Base-by-base conservation (phyloP, 2,888 invertebrate species). In the Fragum whitleyi region DNA sequence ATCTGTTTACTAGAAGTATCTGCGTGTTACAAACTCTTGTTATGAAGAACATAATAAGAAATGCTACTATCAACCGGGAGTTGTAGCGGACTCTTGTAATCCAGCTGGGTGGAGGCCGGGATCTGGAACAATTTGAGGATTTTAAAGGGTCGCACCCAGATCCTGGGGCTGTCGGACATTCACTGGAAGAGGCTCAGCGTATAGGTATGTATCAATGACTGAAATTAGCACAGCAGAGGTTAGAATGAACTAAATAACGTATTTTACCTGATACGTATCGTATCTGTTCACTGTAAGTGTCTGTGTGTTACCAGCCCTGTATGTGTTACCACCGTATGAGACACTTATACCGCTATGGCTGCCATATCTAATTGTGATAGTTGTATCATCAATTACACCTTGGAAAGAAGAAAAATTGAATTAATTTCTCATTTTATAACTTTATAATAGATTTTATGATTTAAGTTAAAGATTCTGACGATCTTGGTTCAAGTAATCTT, bases 81-180 rank as follows among this genome's bases (percentile, higher is more conserved):
- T 96, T 88, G 96, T 97, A 97, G 98, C 98, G 96, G 93, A 95
- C 97, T 97, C 97, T 97, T 98, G 98, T 98, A 98, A 98, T 97
- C 97, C 96, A 96, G 97, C 97, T 96, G 95, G 97, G 96, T 96
- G 97, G 97, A 97, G 96, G 97, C 97, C 96, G 95, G 97, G 95
- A 95, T 94, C 95, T 96, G 95, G 98, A 96, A 97, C 97, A 97
- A 96, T 96, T 96, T 97, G 97, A 97, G 97, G 96, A 95, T 95
- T 96, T 97, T 97, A 95, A n/a, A 21, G 23, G 11, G 21, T 23
- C 21, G 11, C 21, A 11, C 21, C n/a, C 2, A 9, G n/a, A 23
- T 11, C 23, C 55, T 55, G 19, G 2, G 21, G n/a, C 61, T 14
- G 28, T 29, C 6, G 28, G 23, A 28, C 2, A 29, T 61, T 29